Percentiles rank a stretch among this genome's conserved stretches.
Conservation (phyloP, 2,888 invertebrate species). For the Mellilla xanthometata region DNA sequence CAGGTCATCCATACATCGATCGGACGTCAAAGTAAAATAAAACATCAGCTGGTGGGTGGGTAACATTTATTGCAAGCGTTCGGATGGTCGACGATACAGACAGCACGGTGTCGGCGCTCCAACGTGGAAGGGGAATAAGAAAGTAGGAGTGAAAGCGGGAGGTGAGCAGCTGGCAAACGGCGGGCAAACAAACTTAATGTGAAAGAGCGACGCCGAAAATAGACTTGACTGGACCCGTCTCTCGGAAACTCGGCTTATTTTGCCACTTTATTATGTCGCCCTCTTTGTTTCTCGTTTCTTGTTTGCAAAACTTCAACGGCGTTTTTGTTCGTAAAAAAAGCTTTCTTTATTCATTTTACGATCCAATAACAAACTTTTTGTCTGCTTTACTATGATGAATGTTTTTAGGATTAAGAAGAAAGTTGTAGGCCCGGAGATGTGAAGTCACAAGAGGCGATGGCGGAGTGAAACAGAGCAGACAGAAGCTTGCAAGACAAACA, state of each 20-base stretch:
- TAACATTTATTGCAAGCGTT: constrained; percentile 74
- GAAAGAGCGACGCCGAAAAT: constrained; percentile 47
- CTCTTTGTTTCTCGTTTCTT: constrained; percentile 40
- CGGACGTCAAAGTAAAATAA: constrained; percentile 66
- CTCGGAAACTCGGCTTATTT: constrained; percentile 44
- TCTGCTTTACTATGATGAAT: background rate
- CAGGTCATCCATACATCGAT: constrained; percentile 28
- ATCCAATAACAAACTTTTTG: constrained; percentile 2
- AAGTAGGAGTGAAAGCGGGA: constrained; percentile 55
- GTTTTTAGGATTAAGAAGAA: background rate
- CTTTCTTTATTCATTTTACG: constrained; percentile 4
- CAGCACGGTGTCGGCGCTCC: constrained; percentile 44
- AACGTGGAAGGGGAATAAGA: constrained; percentile 53
- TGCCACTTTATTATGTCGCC: constrained; percentile 38
- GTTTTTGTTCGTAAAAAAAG: constrained; percentile 9
- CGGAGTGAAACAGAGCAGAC: constrained; percentile 34
- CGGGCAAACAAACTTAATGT: constrained; percentile 54
- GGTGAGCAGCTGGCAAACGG: constrained; percentile 49
- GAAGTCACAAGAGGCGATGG: constrained; percentile 22
- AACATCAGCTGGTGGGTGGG: constrained; percentile 66
- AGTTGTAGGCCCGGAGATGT: background rate
- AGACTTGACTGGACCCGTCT: constrained; percentile 50
- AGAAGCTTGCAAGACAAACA: constrained; percentile 48
- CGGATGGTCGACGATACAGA: constrained; percentile 50
- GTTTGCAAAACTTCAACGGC: constrained; percentile 23